Base-by-base conservation (phyloP, 2,113 vertebrate species). In the Turdus rufiventris region DNA sequence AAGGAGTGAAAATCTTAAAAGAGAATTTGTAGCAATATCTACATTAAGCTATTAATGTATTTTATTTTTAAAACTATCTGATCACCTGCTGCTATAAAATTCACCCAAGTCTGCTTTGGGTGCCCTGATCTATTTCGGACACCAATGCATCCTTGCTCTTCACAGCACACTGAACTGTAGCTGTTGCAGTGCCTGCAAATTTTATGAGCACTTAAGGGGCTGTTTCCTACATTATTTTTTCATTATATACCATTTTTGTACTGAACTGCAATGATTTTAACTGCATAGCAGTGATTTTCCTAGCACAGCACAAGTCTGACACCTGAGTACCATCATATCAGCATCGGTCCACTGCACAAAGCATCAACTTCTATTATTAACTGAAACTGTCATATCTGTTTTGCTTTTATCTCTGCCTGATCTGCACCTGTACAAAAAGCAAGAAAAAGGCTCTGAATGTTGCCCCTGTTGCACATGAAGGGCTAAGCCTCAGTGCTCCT, bases 261-360 rank as follows among this genome's bases (percentile, higher is more conserved):
- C 61, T 67, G 91, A 72, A 65, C 53, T 88, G 66, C 50, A 74
- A 86, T 92, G 73, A 85, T 87, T 95, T 93, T 60, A 80, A 81
- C 62, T 88, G 91, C 75, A 47, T 54, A 94, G 82, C 87, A 74
- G 85, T 93, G 77, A 86, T 83, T 93, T 95, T 89, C 87, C 83
- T 70, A 91, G 89, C 93, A 67, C 62, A 95, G 68, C 88, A 75
- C 66, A 96, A 96, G 88, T 48, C 80, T 94, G 97, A 97, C 95
- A 96, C 83, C 82, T 94, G 89, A 97, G 95, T 96, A 96, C 81
- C 92, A 78, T 77, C 82, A 33, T 82, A 93, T 88, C 91, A 97
- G 91, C 56, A 91, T 42, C 2, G 15, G 71, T 85, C 84, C 91
- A 36, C 26, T 87, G 80, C 5, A 36, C 73, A 91, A 54, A 68